Conservation (phyloP, 2,888 invertebrate genomes). For the Chirona hameri region DNA sequence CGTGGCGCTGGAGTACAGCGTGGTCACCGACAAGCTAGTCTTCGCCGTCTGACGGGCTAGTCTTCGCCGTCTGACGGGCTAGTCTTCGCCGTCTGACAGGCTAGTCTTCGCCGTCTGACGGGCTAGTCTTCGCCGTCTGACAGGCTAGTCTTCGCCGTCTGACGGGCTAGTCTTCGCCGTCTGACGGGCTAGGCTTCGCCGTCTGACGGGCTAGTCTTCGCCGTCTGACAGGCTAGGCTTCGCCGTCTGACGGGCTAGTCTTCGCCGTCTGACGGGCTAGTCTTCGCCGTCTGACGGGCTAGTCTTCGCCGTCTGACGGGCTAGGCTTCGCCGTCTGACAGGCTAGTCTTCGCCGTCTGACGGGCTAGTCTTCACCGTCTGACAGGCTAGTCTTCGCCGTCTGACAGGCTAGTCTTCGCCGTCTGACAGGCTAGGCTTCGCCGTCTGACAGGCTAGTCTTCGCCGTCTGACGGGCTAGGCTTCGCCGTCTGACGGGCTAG, state of each 20-base stretch:
- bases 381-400: too few species aligned
- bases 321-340: not conserved
- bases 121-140: not conserved
- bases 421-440: too few species aligned
- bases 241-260: not conserved
- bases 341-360: not conserved
- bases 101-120: too few species aligned
- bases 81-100: too few species aligned
- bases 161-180: not conserved
- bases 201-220: too few species aligned
- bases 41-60: not conserved
- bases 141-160: not conserved
- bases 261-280: not conserved
- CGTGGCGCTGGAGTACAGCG: conserved; percentile 86
- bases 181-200: too few species aligned
- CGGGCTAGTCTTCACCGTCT: not conserved
- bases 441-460: not conserved
- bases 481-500: too few species aligned
- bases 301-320: too few species aligned
- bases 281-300: too few species aligned
- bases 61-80: too few species aligned
- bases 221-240: too few species aligned
- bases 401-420: too few species aligned
- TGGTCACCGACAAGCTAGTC: conserved; percentile 40
- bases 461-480: not conserved